Evolutionary conservation across 2,888 invertebrate species (phyloP), one percentile per base, ranked within the genome.

Genomic region (Lepetodrilus schrolli): DNA sequence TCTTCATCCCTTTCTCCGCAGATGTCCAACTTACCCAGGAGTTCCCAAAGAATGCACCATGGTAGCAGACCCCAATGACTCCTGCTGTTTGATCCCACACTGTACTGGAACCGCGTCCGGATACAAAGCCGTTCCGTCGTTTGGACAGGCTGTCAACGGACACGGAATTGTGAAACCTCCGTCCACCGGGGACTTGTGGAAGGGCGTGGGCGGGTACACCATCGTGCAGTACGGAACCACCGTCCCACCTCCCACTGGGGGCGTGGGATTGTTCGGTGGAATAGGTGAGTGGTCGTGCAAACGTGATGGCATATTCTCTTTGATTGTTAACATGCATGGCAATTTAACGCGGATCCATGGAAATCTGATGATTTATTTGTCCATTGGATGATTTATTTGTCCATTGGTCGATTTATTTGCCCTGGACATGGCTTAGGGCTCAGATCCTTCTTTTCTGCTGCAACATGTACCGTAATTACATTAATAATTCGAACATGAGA

Each of bases 21-120:
- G 86, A 73, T 86, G 86, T 50, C 84, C 86, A 37, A 69, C 75
- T 4, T 85, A 83, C 81, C 74, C 77, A n/a, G 79, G 70, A 30
- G 68, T 84, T 2, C 85, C 86, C 50, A 38, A 70, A 4, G 80
- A 76, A 43, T 86, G 86, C 71, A 74, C 77, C 38, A 74, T 84
- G 58, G 78, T 78, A 4, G 50, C 74, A 13, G 83, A 86, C 51
- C 78, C 83, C 20, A 78, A 77, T 71, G 84, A 86, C 38, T 76
- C 79, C 49, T 86, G 86, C 70, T 86, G 86, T 73, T 74, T 79
- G 76, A 81, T 75, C 38, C 83, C 84, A 2, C 74, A 74, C 38
- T 86, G 85, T 74, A 80, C 79, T n/a, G 83, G 83, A 13, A 77
- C 83, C 23, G 80, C 77, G 8, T 72, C 65, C 3, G 48, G 37